Evolutionary conservation across 2,113 vertebrate genomes (phyloP), one percentile per base, ranked within the genome.

Genomic region (Antechinus stuartii): DNA sequence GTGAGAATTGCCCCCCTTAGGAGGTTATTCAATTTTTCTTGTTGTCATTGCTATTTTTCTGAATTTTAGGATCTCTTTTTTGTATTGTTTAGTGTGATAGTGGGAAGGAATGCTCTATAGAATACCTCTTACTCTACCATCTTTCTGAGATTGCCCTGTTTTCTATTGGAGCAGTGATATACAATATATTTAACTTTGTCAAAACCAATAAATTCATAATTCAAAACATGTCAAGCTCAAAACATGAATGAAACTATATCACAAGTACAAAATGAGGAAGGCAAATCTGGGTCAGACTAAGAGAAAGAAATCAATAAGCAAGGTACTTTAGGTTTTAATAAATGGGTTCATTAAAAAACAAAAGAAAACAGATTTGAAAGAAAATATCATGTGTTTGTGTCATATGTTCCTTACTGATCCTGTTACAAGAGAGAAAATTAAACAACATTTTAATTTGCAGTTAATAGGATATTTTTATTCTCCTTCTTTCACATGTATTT

Each of bases 231-330:
- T 0, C 0, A 42, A 89, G 42, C 25, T 46, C 92, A 49, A 90
- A 94, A 27, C 46, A 68, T 54, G 22, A 92, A 92, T 55, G 14
- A 92, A 10, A 68, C 2, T 24, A 94, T n/a, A 95, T 92, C 1
- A 93, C 93, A 84, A 61, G 35, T 47, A 11, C 0, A 55, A 92
- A 92, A 95, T 93, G 25, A 96, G n/a, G 68, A 84, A 94, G 42
- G 92, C 54, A 22, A 57, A 22, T 91, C 0, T 92, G 0, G 2
- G 42, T 93, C 68, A 93, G 76, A 19, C 91, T 55, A 24, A 27
- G 0, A 92, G 49, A 93, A 93, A 93, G 92, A 50, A 22, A 50
- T 30, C 1, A 91, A 90, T 94, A 56, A 54, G 35, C 0, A 24
- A 25, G 0, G 90, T 24, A 76, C 9, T 50, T 95, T 47, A 52